Percentiles rank a stretch among this genome's conserved stretches.
phyloP scores from a whole-genome alignment of 1,140 invertebrate genomes.

The Zaprionus inermis region DNA sequence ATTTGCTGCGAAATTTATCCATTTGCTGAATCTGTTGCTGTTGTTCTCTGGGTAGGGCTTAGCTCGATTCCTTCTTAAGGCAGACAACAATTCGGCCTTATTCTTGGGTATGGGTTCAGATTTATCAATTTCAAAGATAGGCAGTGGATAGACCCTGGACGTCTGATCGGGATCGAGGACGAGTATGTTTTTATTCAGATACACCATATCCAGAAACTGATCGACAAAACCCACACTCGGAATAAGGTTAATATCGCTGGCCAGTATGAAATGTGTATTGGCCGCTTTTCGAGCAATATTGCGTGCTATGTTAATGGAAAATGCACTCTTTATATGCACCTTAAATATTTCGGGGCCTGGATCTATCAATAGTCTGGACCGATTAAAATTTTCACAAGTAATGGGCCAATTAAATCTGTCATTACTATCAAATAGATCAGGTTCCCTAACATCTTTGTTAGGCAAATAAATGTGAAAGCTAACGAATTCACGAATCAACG shows the following conservation, averaged over 20 bases:
- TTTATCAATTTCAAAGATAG: conserved; percentile 68
- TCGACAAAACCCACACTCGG: conserved; percentile 90
- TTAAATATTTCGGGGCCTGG: conserved; percentile 89
- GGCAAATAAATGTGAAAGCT: conserved; percentile 95
- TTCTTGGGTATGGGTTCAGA: conserved; percentile 86
- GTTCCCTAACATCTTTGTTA: conserved; percentile 90
- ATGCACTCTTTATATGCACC: conserved; percentile 89
- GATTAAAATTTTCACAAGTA: conserved; percentile 85
- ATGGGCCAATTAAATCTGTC: conserved; percentile 86
- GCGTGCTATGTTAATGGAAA: conserved; percentile 94
- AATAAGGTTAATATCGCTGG: conserved; percentile 94
- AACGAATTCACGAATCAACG: conserved; percentile 89
- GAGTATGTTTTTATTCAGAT: conserved; percentile 87
- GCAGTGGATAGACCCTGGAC: conserved; percentile 60
- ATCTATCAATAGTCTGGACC: conserved; percentile 87
- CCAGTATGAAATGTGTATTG: conserved; percentile 92
- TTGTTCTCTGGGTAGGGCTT: too few relatives aligned
- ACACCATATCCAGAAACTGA: conserved; percentile 92
- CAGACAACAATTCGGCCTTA: conserved; percentile 89
- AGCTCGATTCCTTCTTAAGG: conserved; percentile 89
- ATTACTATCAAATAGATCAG: conserved; percentile 86
- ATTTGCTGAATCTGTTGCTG: too few relatives aligned
- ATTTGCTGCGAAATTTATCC: conserved; percentile 67
- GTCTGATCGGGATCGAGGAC: conserved; percentile 26
- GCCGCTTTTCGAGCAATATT: conserved; percentile 86